Conservation (phyloP, 1,140 invertebrate genomes). For the Zaprionus vittiger region DNA sequence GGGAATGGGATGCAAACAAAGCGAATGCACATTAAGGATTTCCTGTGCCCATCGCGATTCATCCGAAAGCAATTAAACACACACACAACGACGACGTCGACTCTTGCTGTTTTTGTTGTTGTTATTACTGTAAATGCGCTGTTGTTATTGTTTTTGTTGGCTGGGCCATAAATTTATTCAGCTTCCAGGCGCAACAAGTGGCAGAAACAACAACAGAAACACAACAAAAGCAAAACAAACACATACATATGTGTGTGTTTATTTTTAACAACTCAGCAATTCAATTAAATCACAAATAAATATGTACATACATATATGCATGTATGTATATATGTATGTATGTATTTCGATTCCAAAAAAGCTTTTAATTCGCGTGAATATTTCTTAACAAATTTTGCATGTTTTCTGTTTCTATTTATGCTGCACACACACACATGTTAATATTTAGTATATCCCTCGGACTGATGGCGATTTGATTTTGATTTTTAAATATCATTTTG, state of each 20-base stretch:
- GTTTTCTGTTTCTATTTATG: slow-evolving; percentile 7
- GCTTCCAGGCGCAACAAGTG: slow-evolving; percentile 56
- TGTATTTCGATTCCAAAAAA: slow-evolving; percentile 47
- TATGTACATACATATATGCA: slow-evolving; percentile 33
- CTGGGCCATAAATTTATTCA: slow-evolving; percentile 41
- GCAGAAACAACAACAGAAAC: slow-evolving; percentile 38
- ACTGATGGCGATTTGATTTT: slow-evolving; percentile 19
- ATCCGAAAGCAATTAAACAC: slow-evolving; percentile 74
- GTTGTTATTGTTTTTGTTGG: slow-evolving; percentile 41
- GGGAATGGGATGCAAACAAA: slow-evolving; percentile 37
- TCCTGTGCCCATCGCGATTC: slow-evolving; percentile 68
- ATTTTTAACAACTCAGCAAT: slow-evolving; percentile 75
- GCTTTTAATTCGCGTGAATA: slow-evolving; percentile 63
- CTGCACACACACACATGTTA: background rate
- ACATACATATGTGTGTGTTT: slow-evolving; percentile 51
- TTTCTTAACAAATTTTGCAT: slow-evolving; percentile 34
- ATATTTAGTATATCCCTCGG: slow-evolving; percentile 12
- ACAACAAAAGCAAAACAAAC: slow-evolving; percentile 34
- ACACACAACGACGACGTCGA: background rate
- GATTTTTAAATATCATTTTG: slow-evolving; percentile 12
- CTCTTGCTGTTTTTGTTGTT: slow-evolving; percentile 35
- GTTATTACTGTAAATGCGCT: slow-evolving; percentile 35
- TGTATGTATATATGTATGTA: too few relatives aligned
- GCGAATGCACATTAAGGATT: slow-evolving; percentile 72
- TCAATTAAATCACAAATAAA: slow-evolving; percentile 83